Percentiles rank a stretch among this genome's conserved stretches.
phyloP scores from a whole-genome alignment of 2,797 vertebrate species.

The Pangasius larnaudii region DNA sequence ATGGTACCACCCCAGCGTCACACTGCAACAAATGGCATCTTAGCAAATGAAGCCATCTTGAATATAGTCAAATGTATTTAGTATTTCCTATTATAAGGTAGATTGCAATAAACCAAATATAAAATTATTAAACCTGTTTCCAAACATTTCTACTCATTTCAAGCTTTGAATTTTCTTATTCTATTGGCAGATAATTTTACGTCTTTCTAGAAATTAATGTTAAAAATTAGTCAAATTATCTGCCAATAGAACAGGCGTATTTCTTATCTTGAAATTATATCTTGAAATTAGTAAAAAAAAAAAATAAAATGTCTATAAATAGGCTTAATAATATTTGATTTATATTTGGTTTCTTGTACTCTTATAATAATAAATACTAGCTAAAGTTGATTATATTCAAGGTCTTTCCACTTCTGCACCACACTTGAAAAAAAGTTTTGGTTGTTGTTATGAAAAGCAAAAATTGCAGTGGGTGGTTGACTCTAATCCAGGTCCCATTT shows the following conservation, averaged over 20 bases:
- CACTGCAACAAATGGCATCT: background rate
- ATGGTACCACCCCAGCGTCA: background rate
- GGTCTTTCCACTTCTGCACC: background rate
- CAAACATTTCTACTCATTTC: background rate
- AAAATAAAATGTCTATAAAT: background rate
- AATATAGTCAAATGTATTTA: background rate
- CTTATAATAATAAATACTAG: background rate
- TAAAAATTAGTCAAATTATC: background rate
- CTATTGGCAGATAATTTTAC: background rate
- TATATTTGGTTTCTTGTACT: background rate
- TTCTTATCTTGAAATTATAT: background rate
- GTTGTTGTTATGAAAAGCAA: constrained; percentile 17
- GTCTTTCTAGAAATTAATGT: background rate
- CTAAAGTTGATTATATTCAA: background rate
- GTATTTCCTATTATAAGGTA: background rate
- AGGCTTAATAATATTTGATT: background rate
- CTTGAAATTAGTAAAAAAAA: background rate
- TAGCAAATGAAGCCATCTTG: background rate
- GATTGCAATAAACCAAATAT: background rate
- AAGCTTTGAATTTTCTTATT: background rate
- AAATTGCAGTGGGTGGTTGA: constrained; percentile 27
- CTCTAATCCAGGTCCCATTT: background rate
- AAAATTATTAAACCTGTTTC: background rate
- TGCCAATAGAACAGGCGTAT: background rate
- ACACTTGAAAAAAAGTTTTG: background rate